Evolutionary conservation across 2,888 invertebrate species (phyloP), one percentile per base, ranked within the genome.

Genomic region (Zaprionus bogoriensis): DNA sequence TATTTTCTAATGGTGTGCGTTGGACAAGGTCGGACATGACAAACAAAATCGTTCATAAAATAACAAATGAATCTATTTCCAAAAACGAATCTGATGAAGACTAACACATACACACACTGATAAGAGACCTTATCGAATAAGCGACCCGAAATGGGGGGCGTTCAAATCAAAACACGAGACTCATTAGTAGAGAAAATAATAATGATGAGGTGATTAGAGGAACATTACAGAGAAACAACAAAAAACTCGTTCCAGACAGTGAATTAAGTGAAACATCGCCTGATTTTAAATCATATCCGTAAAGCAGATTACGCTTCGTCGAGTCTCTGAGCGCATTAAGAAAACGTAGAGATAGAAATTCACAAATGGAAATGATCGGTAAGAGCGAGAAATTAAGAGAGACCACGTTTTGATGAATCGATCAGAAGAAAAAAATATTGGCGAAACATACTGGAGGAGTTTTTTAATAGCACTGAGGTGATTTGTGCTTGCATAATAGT

Each of bases 1-100:
- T n/a, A 12, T 4, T 25, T 38, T 23, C 23, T 23, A 1, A 6
- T 32, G 19, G 5, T 6, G 10, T 32, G 47, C 51, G 28, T 44
- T 66, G 52, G 19, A 41, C 61, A 57, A 57, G 67, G 55, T 55
- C 59, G n/a, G 41, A 45, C 22, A 36, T 41, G 28, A 50, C 20
- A 42, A 44, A 52, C 54, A 38, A 60, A 52, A 28, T 23, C 36
- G 51, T 28, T 50, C 17, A 50, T 41, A 5, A 39, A 47, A 17
- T 48, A 46, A 66, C 39, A 46, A 67, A 55, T 22, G 20, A 28
- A 53, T 28, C 9, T 55, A 14, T 39, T 72, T 51, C 50, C 9
- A n/a, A 44, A 53, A 41, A 9, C 36, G 6, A n/a, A 48, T 38
- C 36, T 1, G 25, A 22, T 19, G 32, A 53, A 47, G 12, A 9